Evolutionary conservation across 2,797 vertebrate genomes (phyloP).

Genomic region (Chaunax sp.): DNA sequence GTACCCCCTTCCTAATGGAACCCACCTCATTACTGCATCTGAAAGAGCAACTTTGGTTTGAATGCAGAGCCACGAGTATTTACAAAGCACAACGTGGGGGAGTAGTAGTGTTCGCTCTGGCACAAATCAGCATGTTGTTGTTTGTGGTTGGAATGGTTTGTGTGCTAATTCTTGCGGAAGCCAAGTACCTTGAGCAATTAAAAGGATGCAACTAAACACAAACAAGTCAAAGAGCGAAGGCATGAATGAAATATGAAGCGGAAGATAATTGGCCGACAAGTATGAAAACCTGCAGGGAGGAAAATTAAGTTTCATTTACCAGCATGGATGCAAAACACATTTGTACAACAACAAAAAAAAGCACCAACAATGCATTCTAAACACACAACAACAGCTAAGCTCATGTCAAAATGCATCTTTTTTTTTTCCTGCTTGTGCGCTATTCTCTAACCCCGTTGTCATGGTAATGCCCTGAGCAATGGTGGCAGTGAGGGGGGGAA

Average conservation of each 20-base stretch:
- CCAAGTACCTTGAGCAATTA: conserved; percentile 32
- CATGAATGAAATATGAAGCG: conserved; percentile 42
- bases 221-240: conserved; percentile 26
- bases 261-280: conserved; percentile 53
- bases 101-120: conserved; percentile 17
- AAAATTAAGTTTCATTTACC: conserved; percentile 31
- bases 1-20: neutral
- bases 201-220: conserved; percentile 36
- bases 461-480: conserved; percentile 60
- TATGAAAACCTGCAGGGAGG: conserved; percentile 36
- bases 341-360: conserved; percentile 6
- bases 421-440: conserved; percentile 53
- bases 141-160: conserved; percentile 37
- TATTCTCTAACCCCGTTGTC: conserved; percentile 68
- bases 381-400: conserved; percentile 51
- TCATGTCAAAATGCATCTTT: conserved; percentile 62
- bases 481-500: conserved; percentile 20
- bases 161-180: conserved; percentile 33
- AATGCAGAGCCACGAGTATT: conserved; percentile 33
- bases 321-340: conserved; percentile 33
- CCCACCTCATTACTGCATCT: neutral
- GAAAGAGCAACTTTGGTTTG: neutral
- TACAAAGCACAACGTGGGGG: conserved; percentile 12
- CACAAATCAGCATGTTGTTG: conserved; percentile 17
- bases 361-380: conserved; percentile 35